A percentile compares a stretch with the other conserved stretches of the same genome.
Conservation (phyloP, 2,113 vertebrate species). For the Xenus cinereus region DNA sequence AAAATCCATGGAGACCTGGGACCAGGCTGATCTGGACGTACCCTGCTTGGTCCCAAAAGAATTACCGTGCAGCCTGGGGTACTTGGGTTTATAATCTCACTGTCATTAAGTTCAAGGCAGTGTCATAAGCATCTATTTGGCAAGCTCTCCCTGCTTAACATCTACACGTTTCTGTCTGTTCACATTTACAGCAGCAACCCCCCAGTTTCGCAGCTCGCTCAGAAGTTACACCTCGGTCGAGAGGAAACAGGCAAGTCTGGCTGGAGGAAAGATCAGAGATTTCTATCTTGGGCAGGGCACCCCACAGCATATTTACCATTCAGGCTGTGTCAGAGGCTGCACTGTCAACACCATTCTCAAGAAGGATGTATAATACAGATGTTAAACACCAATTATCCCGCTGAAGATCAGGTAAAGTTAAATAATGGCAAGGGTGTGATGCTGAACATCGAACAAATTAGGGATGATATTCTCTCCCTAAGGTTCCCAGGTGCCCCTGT, state of each 20-base stretch:
- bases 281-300: conserved; percentile 61
- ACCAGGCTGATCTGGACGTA: not conserved
- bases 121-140: conserved; percentile 10
- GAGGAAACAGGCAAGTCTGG: conserved; percentile 38
- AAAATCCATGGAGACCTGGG: not conserved
- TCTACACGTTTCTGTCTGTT: conserved; percentile 11
- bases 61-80: not conserved
- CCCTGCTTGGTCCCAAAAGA: not conserved
- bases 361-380: conserved; percentile 53
- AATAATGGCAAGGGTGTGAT: conserved; percentile 58
- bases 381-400: conserved; percentile 62
- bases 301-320: conserved; percentile 27
- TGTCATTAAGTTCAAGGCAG: not conserved
- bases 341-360: conserved; percentile 57
- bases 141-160: not conserved
- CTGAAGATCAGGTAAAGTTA: conserved; percentile 48
- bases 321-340: conserved; percentile 16
- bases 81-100: not conserved
- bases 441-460: conserved; percentile 11
- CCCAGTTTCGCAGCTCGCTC: conserved; percentile 9
- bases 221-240: not conserved
- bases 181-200: not conserved
- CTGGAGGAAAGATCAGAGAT: conserved; percentile 56
- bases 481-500: not conserved
- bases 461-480: not conserved